Conservation (phyloP, 2,888 invertebrate genomes). For the Stenoptilia bipunctidactyla region DNA sequence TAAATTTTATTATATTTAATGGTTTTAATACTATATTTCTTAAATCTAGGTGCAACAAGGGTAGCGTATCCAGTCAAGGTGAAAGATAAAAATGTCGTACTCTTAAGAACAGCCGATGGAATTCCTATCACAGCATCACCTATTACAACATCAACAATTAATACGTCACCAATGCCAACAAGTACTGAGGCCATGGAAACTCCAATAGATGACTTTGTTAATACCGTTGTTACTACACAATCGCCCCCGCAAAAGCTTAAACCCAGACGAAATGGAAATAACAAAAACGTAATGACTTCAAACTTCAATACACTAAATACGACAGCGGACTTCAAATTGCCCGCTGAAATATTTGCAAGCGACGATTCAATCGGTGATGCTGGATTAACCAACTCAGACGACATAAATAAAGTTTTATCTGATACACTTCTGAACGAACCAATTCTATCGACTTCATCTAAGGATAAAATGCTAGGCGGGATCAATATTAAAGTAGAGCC, state of each 20-base stretch:
- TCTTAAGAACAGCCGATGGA: too few species aligned
- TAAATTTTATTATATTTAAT: too few species aligned
- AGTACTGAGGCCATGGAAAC: background rate
- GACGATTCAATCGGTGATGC: conserved; percentile 59
- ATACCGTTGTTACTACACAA: background rate
- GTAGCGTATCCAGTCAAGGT: conserved; percentile 28
- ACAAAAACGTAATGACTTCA: conserved; percentile 28
- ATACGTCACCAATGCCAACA: background rate
- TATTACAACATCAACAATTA: conserved; percentile 23
- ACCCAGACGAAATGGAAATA: conserved; percentile 18
- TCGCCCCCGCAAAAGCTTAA: conserved; percentile 20
- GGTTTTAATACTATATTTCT: background rate
- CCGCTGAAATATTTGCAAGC: conserved; percentile 64
- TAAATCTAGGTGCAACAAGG: conserved; percentile 32
- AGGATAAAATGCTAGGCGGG: conserved; percentile 57
- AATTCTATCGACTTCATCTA: conserved; percentile 22
- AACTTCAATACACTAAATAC: conserved; percentile 45
- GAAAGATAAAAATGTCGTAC: conserved; percentile 18
- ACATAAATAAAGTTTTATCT: conserved; percentile 32
- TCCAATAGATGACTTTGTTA: background rate
- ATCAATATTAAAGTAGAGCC: conserved; percentile 54
- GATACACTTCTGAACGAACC: conserved; percentile 28
- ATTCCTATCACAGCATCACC: conserved; percentile 39
- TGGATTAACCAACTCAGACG: conserved; percentile 35
- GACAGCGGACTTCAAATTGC: conserved; percentile 52